Evolutionary conservation across 2,113 vertebrate species (phyloP).

Genomic region (Lepisosteus osseus): DNA sequence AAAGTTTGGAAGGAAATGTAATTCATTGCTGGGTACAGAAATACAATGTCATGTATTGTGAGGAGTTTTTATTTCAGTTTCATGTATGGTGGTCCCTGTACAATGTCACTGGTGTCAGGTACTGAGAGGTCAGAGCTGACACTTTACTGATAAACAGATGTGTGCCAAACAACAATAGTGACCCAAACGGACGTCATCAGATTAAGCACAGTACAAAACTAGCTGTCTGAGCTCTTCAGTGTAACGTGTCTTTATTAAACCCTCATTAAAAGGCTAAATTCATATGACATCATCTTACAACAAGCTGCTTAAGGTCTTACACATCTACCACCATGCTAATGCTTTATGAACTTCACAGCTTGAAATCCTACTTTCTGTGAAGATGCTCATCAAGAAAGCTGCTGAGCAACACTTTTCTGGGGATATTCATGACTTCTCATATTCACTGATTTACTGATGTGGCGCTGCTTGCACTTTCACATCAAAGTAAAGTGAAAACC

Average conservation of each 20-base stretch:
- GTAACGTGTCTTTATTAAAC: conserved; percentile 20
- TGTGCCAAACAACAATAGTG: conserved; percentile 60
- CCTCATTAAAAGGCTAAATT: conserved; percentile 8
- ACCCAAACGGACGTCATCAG: conserved; percentile 44
- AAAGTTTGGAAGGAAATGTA: conserved; percentile 63
- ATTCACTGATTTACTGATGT: no score
- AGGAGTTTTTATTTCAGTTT: conserved; percentile 32
- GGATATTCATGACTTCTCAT: no score
- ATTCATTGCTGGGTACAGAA: conserved; percentile 54
- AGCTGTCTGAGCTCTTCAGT: conserved; percentile 17
- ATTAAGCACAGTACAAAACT: conserved; percentile 25
- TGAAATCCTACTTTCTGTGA: no score
- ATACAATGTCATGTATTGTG: conserved; percentile 35
- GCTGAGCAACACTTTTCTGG: no score
- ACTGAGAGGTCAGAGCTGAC: conserved; percentile 29
- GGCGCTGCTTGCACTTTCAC: no score
- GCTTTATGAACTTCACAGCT: no score
- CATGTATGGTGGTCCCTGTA: conserved; percentile 35
- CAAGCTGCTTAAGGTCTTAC: no score
- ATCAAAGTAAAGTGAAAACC: not conserved
- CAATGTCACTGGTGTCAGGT: conserved; percentile 37
- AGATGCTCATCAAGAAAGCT: no score
- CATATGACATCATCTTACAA: not conserved
- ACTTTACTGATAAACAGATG: conserved; percentile 44
- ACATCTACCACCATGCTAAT: no score